phyloP scores from a whole-genome alignment of 2,113 vertebrate genomes.

The Pithys albifrons region DNA sequence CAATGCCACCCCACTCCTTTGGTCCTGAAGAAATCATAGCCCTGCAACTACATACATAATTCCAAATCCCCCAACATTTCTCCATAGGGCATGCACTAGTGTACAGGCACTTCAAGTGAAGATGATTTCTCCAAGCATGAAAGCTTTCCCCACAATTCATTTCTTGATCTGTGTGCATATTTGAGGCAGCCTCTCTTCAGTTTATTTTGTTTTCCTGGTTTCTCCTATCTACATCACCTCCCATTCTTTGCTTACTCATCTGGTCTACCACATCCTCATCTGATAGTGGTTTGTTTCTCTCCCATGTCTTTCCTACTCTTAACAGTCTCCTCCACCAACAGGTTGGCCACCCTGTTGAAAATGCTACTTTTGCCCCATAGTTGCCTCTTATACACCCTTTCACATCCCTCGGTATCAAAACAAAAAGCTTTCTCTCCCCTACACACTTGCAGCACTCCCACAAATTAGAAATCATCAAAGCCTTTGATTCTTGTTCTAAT shows the following conservation, averaged over 20 bases:
- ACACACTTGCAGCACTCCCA: not conserved
- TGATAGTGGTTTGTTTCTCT: not conserved
- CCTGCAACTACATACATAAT: not conserved
- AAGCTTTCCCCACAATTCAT: not conserved
- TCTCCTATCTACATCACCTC: not conserved
- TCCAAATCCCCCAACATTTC: not conserved
- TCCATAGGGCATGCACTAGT: not conserved
- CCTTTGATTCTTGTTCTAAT: not conserved
- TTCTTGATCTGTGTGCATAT: not conserved
- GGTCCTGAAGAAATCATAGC: rapidly evolving
- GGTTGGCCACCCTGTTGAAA: not conserved
- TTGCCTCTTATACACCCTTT: not conserved
- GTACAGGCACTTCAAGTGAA: not conserved
- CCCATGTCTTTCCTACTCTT: not conserved
- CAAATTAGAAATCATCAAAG: not conserved
- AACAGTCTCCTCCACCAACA: not conserved
- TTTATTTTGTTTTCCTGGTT: not conserved
- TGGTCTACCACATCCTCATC: not conserved
- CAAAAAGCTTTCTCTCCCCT: not conserved
- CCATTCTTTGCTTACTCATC: not conserved
- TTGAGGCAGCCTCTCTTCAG: not conserved
- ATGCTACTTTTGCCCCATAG: not conserved
- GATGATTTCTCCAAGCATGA: not conserved
- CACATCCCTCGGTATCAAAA: not conserved
- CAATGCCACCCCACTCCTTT: not conserved